A percentile compares a stretch with the other conserved stretches of the same genome.
These are phyloP conservation scores for Acanthurus leucopareius DNA, from an alignment of 2,797 vertebrate genomes.

Conservation along the genomic window DNA sequence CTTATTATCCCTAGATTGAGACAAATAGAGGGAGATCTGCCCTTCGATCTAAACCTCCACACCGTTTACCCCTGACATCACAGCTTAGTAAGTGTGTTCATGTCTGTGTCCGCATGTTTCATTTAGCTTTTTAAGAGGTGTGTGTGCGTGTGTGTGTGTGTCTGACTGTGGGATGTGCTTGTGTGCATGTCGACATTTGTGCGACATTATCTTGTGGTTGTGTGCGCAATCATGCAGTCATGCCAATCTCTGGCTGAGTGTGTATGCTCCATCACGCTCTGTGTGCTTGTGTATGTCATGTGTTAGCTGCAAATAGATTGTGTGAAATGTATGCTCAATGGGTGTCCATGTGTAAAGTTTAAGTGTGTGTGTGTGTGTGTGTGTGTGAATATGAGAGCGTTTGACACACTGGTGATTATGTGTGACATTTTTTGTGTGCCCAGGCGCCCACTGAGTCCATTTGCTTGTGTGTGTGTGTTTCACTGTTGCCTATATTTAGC, in stretches of 20 bases:
- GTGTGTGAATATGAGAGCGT: conserved; percentile 11
- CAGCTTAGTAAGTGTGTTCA: conserved; percentile 34
- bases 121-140: conserved; percentile 33
- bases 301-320: conserved; percentile 2
- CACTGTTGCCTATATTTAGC: conserved; percentile 52
- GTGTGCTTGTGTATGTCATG: background rate
- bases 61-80: conserved; percentile 64
- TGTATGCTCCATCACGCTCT: background rate
- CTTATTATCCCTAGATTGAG: conserved; percentile 76
- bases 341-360: conserved; percentile 11
- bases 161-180: conserved; percentile 6
- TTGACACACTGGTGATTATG: conserved; percentile 50
- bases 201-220: conserved; percentile 2
- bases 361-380: background rate
- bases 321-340: conserved; percentile 19
- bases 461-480: conserved; percentile 18
- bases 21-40: conserved; percentile 75
- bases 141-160: conserved; percentile 21
- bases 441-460: conserved; percentile 8
- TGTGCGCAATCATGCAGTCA: conserved; percentile 26
- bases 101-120: conserved; percentile 8
- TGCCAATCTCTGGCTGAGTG: background rate
- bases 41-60: conserved; percentile 68
- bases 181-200: conserved; percentile 37
- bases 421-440: conserved; percentile 26